Conservation (phyloP, 2,113 vertebrate species). For the Probosciger aterrimus region DNA sequence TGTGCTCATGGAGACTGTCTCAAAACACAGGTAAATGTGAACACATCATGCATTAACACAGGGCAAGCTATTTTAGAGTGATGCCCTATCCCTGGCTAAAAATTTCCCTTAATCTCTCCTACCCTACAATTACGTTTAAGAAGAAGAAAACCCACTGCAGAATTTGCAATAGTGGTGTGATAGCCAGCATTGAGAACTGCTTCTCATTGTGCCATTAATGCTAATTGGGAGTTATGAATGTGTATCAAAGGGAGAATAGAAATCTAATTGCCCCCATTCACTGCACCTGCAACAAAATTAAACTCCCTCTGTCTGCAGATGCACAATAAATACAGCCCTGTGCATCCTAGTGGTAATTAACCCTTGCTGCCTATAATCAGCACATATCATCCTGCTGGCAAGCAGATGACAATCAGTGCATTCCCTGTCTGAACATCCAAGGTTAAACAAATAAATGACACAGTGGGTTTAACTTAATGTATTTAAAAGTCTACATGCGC, state of each 20-base stretch:
- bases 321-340: constrained; percentile 57
- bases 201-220: constrained; percentile 37
- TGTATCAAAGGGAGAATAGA: constrained; percentile 59
- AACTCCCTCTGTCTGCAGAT: constrained; percentile 52
- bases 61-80: not conserved
- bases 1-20: not conserved
- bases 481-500: constrained; percentile 32
- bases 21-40: not conserved
- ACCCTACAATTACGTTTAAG: not conserved
- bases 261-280: constrained; percentile 60
- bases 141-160: not conserved
- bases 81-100: not conserved
- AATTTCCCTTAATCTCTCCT: not conserved
- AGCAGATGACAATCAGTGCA: constrained; percentile 54
- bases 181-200: constrained; percentile 4
- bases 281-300: constrained; percentile 65
- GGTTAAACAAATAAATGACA: constrained; percentile 55
- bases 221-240: constrained; percentile 58
- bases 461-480: constrained; percentile 11
- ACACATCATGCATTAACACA: not conserved
- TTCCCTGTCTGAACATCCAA: constrained; percentile 42
- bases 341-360: constrained; percentile 53
- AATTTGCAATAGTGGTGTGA: not conserved
- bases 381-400: constrained; percentile 28
- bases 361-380: constrained; percentile 59